Percentiles rank a stretch among this genome's conserved stretches.
phyloP scores from a whole-genome alignment of 2,888 invertebrate genomes.

The Ennomos erosarius region DNA sequence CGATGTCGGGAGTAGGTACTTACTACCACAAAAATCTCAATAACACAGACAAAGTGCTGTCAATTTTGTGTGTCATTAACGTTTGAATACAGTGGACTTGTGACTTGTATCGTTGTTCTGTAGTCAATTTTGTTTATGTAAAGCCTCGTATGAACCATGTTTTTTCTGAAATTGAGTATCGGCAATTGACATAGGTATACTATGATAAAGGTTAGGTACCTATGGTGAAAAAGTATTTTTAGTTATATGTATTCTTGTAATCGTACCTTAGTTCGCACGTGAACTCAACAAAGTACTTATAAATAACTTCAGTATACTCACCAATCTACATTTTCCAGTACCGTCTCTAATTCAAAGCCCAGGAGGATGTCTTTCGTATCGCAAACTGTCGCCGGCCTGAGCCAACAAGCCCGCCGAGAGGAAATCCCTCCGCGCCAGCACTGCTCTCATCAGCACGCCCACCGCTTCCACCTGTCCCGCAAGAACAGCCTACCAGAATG shows the following conservation, averaged over 20 bases:
- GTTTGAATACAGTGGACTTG: conserved; percentile 9
- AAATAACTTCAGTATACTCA: conserved; percentile 35
- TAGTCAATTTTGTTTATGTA: no score
- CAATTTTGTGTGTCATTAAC: conserved; percentile 1
- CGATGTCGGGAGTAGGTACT: no score
- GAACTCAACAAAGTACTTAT: background rate
- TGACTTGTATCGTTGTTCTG: no score
- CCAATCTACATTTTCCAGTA: conserved; percentile 58
- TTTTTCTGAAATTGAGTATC: no score
- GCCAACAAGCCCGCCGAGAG: conserved; percentile 70
- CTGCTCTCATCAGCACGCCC: conserved; percentile 79
- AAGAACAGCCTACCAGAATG: conserved; percentile 82
- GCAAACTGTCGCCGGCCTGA: conserved; percentile 83
- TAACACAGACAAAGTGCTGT: no score
- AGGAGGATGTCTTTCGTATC: conserved; percentile 82
- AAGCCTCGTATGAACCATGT: no score
- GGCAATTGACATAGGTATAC: no score
- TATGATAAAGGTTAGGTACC: no score
- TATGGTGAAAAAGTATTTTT: no score
- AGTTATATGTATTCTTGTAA: no score
- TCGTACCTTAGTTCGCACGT: background rate
- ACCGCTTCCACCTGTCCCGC: conserved; percentile 71
- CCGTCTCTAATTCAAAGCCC: conserved; percentile 4
- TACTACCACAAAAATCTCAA: no score
- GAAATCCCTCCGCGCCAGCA: conserved; percentile 76